phyloP scores from a whole-genome alignment of 35 echinoderm and acorn worm genomes.

The Heliocidaris erythrogramma region DNA sequence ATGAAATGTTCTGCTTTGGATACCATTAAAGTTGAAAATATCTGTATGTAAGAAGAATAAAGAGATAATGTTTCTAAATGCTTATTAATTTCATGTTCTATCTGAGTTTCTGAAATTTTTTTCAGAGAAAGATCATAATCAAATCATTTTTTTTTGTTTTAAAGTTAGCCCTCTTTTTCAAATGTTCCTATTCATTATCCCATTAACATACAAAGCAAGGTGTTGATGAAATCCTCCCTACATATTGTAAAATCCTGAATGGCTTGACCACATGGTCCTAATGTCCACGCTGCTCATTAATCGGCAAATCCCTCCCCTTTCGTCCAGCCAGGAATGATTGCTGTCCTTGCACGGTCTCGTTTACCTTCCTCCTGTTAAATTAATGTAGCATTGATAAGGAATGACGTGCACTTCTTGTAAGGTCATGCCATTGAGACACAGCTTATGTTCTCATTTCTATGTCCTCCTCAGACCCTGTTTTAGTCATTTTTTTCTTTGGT shows the following conservation, averaged over 20 bases:
- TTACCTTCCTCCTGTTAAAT: constrained; percentile 16
- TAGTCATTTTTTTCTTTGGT: neutral
- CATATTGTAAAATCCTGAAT: constrained; percentile 18
- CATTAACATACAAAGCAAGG: neutral
- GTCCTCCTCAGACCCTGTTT: constrained; percentile 18
- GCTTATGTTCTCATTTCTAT: constrained; percentile 10
- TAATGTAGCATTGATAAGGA: constrained; percentile 32
- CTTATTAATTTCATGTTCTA: no score
- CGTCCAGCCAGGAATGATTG: constrained; percentile 6
- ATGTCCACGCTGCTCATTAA: constrained; percentile 6
- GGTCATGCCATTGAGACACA: constrained; percentile 15
- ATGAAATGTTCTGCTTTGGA: no score
- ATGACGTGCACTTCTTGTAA: constrained; percentile 29
- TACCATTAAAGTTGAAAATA: no score
- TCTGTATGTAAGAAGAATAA: no score
- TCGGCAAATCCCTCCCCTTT: neutral
- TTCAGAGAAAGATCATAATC: no score
- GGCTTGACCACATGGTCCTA: constrained; percentile 15
- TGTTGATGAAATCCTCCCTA: neutral
- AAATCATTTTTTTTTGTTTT: no score
- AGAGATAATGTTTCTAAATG: no score
- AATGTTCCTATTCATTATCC: neutral
- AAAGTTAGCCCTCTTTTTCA: neutral
- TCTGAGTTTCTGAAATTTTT: no score
- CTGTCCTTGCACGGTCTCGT: constrained; percentile 29